These are phyloP conservation scores for Neosilurus hyrtlii DNA, from an alignment of 2,797 vertebrate species.

Conservation along the genomic window DNA sequence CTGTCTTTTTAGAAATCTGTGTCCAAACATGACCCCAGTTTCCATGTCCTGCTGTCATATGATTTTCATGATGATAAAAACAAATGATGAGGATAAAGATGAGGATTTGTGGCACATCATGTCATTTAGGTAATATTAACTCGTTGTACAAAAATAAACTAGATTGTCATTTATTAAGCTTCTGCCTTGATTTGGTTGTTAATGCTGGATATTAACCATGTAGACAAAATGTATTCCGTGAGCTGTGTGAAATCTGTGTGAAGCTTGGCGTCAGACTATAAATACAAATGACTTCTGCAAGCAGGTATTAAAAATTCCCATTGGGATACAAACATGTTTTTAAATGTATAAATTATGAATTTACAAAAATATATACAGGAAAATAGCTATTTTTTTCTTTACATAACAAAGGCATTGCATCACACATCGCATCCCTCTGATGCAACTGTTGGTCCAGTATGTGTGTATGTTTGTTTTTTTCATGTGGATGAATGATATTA, in stretches of 20 bases:
- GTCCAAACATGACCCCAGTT: neutral
- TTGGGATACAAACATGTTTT: slow-evolving; percentile 62
- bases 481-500: neutral
- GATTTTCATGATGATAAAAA: neutral
- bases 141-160: slow-evolving; percentile 46
- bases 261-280: slow-evolving; percentile 33
- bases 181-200: slow-evolving; percentile 12
- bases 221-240: neutral
- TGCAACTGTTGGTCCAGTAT: slow-evolving; percentile 46
- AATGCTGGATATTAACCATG: slow-evolving; percentile 29
- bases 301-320: slow-evolving; percentile 64
- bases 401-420: slow-evolving; percentile 35
- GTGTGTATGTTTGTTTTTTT: neutral
- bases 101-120: slow-evolving; percentile 17
- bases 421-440: slow-evolving; percentile 18
- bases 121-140: slow-evolving; percentile 25
- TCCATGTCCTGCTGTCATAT: slow-evolving; percentile 3
- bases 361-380: slow-evolving; percentile 64
- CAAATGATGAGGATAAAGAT: neutral
- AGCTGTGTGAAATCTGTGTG: slow-evolving; percentile 20
- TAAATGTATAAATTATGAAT: slow-evolving; percentile 52
- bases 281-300: slow-evolving; percentile 54
- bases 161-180: slow-evolving; percentile 59
- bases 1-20: neutral
- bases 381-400: slow-evolving; percentile 47